These are phyloP conservation scores for Junonia oenone DNA, from an alignment of 2,888 invertebrate species.

Conservation along the genomic window DNA sequence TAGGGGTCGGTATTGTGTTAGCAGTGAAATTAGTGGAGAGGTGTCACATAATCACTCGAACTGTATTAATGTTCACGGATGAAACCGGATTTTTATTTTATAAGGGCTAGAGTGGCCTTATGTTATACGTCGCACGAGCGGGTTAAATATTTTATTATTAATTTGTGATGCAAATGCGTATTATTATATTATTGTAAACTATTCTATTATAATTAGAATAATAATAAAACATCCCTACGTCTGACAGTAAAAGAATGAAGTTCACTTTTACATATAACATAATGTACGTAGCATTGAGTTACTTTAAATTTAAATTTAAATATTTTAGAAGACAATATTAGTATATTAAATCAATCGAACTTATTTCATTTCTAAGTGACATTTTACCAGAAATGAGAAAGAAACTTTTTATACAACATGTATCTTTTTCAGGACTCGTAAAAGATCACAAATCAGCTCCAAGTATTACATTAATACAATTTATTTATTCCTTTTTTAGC, in stretches of 20 bases:
- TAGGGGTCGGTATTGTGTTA: conserved; percentile 61
- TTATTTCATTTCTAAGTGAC: no score
- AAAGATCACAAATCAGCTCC: neutral
- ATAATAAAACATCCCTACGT: no score
- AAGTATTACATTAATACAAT: neutral
- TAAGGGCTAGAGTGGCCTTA: conserved; percentile 39
- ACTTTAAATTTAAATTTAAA: no score
- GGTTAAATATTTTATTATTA: neutral
- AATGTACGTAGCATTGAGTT: no score
- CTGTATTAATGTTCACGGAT: conserved; percentile 61
- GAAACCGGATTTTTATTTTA: conserved; percentile 43
- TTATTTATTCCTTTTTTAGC: conserved; percentile 1
- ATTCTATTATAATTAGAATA: neutral
- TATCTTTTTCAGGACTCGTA: neutral
- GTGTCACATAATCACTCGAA: conserved; percentile 64
- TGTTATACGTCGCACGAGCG: conserved; percentile 42
- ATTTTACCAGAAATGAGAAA: no score
- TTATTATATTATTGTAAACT: neutral
- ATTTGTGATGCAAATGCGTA: neutral
- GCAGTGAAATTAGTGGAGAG: conserved; percentile 72
- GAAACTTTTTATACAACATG: no score
- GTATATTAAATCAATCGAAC: no score
- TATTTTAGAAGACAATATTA: no score
- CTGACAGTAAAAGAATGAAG: no score
- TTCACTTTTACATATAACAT: no score